Conservation (phyloP, 2,113 vertebrate genomes). For the Cryptotis parvus region DNA sequence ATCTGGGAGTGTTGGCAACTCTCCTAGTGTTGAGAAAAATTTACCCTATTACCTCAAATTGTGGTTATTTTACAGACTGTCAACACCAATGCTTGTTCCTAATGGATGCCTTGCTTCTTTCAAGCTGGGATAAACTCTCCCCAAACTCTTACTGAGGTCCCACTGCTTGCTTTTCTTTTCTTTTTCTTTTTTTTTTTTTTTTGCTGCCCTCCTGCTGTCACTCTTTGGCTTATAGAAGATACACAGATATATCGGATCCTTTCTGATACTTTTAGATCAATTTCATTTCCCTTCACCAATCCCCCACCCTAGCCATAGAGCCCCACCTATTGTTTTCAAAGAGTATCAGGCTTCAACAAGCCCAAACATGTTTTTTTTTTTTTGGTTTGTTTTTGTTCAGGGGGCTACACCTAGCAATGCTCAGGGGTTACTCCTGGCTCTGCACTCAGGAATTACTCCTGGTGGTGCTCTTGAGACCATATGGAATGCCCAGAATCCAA, state of each 20-base stretch:
- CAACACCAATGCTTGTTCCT: slow-evolving; percentile 79
- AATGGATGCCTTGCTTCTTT: slow-evolving; percentile 82
- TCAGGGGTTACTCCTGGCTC: too few species aligned
- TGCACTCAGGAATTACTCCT: too few species aligned
- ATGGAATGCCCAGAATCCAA: too few species aligned
- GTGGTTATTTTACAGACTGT: slow-evolving; percentile 83
- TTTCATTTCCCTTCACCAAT: slow-evolving; percentile 40
- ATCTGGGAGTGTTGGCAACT: slow-evolving; percentile 66
- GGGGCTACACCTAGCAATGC: too few species aligned
- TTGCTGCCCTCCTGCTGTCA: slow-evolving; percentile 64
- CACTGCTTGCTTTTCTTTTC: slow-evolving; percentile 60
- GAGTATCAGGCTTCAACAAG: slow-evolving; percentile 55
- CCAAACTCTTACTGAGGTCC: slow-evolving; percentile 62
- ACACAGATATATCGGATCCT: slow-evolving; percentile 58
- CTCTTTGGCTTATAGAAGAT: slow-evolving; percentile 66
- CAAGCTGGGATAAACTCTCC: slow-evolving; percentile 82
- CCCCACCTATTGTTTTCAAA: slow-evolving; percentile 61
- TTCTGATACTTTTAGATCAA: slow-evolving; percentile 64
- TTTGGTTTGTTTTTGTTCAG: too few species aligned
- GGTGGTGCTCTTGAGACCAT: too few species aligned
- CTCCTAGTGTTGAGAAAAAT: slow-evolving; percentile 79
- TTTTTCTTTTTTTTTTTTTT: neutral
- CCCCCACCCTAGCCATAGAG: neutral
- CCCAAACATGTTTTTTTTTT: slow-evolving; percentile 10
- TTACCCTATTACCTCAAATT: slow-evolving; percentile 77